Evolutionary conservation across 2,113 vertebrate genomes (phyloP).

Genomic region (Electrona antarctica): DNA sequence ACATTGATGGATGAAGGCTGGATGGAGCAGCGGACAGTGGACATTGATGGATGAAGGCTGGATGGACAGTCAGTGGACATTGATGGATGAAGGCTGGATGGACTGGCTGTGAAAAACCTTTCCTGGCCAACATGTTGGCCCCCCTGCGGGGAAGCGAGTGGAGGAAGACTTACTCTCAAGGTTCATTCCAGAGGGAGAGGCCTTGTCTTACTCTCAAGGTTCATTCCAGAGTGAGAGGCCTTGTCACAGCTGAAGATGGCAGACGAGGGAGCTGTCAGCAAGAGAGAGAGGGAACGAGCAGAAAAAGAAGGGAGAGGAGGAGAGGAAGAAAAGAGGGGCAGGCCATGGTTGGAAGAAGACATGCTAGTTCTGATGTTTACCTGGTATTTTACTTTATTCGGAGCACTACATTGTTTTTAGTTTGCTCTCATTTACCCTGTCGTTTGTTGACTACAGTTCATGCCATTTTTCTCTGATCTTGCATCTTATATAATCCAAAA

Average conservation of each 20-base stretch:
- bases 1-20: slow-evolving; percentile 16
- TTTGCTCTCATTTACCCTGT: too few relatives aligned
- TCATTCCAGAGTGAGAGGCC: slow-evolving; percentile 15
- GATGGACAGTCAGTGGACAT: neutral
- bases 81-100: slow-evolving; percentile 17
- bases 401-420: too few relatives aligned
- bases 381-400: too few relatives aligned
- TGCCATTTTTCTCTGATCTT: too few relatives aligned
- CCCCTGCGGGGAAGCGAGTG: neutral
- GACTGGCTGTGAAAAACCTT: slow-evolving; percentile 14
- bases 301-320: neutral
- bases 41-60: slow-evolving; percentile 16
- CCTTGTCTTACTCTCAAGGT: slow-evolving; percentile 13
- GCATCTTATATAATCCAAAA: too few relatives aligned
- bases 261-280: slow-evolving; percentile 15
- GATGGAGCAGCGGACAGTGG: neutral
- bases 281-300: neutral
- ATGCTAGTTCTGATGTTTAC: too few relatives aligned
- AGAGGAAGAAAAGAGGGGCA: neutral
- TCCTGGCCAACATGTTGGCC: slow-evolving; percentile 6
- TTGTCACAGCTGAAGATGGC: neutral
- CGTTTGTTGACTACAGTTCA: too few relatives aligned
- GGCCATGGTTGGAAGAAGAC: too few relatives aligned
- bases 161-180: slow-evolving; percentile 18
- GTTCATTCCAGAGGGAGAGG: slow-evolving; percentile 19